Conservation (phyloP, 2,113 vertebrate species). For the Hystrix cristata region DNA sequence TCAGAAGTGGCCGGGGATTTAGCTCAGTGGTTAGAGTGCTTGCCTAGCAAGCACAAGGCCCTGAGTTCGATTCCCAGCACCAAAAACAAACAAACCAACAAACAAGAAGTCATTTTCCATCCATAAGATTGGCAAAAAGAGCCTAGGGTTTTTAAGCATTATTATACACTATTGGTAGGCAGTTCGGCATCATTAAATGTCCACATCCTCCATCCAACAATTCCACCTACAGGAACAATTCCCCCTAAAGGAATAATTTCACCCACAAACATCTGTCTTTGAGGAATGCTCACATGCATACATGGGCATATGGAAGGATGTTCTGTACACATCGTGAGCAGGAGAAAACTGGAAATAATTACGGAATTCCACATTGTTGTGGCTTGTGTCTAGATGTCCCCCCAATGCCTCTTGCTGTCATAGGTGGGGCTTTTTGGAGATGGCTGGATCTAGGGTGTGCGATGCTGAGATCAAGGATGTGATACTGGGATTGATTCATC, state of each 20-base stretch:
- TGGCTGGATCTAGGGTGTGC: too few species aligned
- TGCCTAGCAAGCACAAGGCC: too few species aligned
- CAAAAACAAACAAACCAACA: too few species aligned
- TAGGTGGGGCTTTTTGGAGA: too few species aligned
- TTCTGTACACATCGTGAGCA: background rate
- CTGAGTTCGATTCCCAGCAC: too few species aligned
- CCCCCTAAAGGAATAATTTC: background rate
- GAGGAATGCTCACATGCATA: background rate
- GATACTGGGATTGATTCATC: too few species aligned
- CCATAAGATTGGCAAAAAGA: background rate
- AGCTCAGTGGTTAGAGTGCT: too few species aligned
- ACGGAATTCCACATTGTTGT: background rate
- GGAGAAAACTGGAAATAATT: slow-evolving; percentile 34
- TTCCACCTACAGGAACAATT: background rate
- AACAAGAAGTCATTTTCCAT: background rate
- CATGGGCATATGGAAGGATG: background rate
- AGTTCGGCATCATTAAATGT: background rate
- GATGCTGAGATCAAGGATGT: too few species aligned
- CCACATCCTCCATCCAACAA: background rate
- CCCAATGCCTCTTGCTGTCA: too few species aligned
- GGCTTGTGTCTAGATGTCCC: too few species aligned
- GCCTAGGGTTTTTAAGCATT: background rate
- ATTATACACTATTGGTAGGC: background rate
- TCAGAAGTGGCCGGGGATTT: too few species aligned
- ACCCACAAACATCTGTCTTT: background rate